Evolutionary conservation across 2,113 vertebrate species (phyloP), one percentile per base, ranked within the genome.

Genomic region (Actinemys pallida): DNA sequence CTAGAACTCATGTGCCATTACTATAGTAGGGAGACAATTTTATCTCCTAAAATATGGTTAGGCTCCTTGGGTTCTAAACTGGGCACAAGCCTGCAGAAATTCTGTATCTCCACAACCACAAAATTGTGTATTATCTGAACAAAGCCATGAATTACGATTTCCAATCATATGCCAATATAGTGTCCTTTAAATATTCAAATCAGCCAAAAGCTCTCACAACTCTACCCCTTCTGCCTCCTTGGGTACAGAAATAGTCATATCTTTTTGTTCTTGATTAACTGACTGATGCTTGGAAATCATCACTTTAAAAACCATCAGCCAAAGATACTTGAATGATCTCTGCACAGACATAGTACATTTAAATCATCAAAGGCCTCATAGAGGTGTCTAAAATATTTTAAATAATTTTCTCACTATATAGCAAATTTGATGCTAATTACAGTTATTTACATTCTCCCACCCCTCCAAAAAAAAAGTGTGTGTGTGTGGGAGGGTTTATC

Each of bases 341-440:
- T 81, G 83, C 52, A 12, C 65, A 94, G 88, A 83, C 69, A 17
- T 57, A 91, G 79, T 54, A 86, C 90, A 86, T 95, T 97, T 94
- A 95, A 95, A 95, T 93, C 88, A 91, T 47, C 8, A 10, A 95
- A 95, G 47, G 89, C 27, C 27, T 91, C 84, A 91, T 47, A 76
- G 87, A 96, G 95, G 85, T 92, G 91, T 88, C 91, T 94, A 91
- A 94, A 95, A 96, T 96, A 95, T 95, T 92, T 93, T 93, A 95
- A 96, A 96, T 94, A 25, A 72, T 96, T 97, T 97, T 94, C 85
- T 84, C 94, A 86, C 57, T 87, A 92, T 96, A 96, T 79, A 84
- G 88, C 87, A 95, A 97, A 94, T 95, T 95, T 97, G 90, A 42
- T 94, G 87, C 79, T 98, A 97, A 97, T 98, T 97, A 91, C 88